Evolutionary conservation across 2,113 vertebrate species (phyloP).

Genomic region (Nycticorax nycticorax): DNA sequence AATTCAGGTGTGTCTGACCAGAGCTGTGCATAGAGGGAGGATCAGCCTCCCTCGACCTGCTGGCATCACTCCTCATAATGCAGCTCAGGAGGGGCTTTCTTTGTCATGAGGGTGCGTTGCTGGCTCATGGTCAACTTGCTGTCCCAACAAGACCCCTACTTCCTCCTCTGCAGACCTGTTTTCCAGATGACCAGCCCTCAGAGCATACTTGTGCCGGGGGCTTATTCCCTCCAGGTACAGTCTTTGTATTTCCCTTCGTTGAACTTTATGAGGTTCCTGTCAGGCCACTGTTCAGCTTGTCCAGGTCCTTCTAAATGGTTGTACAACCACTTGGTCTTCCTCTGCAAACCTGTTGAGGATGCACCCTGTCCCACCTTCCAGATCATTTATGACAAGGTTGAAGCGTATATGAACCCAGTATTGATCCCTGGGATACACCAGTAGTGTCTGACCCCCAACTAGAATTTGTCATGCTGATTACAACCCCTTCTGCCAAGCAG

Average conservation of each 20-base stretch:
- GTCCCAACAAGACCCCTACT: background rate
- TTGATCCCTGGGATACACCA: background rate
- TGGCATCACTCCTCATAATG: background rate
- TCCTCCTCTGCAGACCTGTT: background rate
- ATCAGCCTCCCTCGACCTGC: background rate
- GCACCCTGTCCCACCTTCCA: background rate
- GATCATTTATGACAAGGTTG: background rate
- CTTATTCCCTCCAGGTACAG: background rate
- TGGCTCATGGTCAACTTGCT: background rate
- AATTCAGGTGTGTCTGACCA: background rate
- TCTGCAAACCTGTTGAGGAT: background rate
- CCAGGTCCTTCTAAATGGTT: background rate
- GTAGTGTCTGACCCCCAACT: background rate
- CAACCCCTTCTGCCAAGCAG: background rate
- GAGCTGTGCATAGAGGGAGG: background rate
- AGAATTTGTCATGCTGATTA: background rate
- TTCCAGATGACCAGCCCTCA: background rate
- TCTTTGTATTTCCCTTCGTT: background rate
- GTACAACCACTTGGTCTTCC: background rate
- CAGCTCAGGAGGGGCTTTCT: background rate
- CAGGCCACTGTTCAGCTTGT: background rate
- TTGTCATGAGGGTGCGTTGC: background rate
- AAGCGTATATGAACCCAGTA: background rate
- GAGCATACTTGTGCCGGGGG: background rate
- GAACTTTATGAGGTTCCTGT: background rate